Evolutionary conservation across 2,888 invertebrate species (phyloP).

Genomic region (Hemicrepidius hirtus): DNA sequence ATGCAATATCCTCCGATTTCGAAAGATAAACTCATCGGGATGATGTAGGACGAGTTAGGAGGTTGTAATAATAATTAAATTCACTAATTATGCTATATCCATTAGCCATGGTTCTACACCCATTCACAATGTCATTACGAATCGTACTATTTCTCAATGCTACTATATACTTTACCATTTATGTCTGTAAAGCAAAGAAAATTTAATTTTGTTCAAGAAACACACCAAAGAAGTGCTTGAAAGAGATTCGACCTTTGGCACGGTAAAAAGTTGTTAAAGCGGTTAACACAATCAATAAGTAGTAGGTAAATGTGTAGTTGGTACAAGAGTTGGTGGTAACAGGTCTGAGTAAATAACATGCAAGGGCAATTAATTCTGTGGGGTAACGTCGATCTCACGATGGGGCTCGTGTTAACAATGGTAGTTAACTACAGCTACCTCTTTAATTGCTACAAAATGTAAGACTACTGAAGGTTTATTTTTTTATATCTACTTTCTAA

Average conservation of each 20-base stretch:
- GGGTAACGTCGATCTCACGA: conserved; percentile 49
- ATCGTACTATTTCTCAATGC: conserved; percentile 21
- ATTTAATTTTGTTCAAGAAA: background rate
- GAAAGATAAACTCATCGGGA: conserved; percentile 37
- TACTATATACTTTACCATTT: no score
- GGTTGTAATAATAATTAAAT: conserved; percentile 40
- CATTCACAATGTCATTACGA: conserved; percentile 24
- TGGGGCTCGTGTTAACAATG: conserved; percentile 46
- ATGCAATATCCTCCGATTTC: conserved; percentile 44
- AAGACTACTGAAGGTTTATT: background rate
- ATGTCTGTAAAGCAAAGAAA: background rate
- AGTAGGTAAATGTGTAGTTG: conserved; percentile 46
- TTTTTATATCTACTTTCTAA: background rate
- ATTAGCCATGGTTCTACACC: conserved; percentile 38
- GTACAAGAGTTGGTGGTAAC: conserved; percentile 48
- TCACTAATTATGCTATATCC: conserved; percentile 19
- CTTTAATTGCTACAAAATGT: conserved; percentile 40
- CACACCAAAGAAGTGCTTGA: conserved; percentile 9
- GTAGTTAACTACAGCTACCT: conserved; percentile 30
- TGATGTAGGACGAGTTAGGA: conserved; percentile 43
- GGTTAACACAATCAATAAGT: conserved; percentile 48
- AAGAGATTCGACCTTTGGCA: conserved; percentile 31
- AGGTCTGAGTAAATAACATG: conserved; percentile 45
- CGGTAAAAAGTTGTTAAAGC: conserved; percentile 39
- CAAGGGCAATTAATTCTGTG: conserved; percentile 49